Percentiles rank a stretch among this genome's conserved stretches.
Evolutionary conservation across 2,888 invertebrate genomes (phyloP).

Genomic region (Agonopterix alstromeriana): DNA sequence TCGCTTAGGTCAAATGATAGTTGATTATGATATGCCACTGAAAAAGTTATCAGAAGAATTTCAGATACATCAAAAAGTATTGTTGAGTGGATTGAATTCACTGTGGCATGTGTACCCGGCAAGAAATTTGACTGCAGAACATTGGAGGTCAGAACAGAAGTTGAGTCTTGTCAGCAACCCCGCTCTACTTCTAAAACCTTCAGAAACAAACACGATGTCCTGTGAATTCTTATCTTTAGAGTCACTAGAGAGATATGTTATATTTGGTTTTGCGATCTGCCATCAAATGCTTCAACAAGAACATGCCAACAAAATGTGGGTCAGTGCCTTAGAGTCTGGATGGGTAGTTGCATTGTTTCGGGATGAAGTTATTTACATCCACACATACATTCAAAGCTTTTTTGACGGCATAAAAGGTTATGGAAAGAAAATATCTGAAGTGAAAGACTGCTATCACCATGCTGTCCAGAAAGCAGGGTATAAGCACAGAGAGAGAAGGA

Average conservation of each 20-base stretch:
- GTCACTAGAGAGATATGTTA: slow-evolving; percentile 97
- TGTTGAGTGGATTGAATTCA: slow-evolving; percentile 92
- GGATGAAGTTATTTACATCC: slow-evolving; percentile 97
- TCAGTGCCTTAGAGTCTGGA: slow-evolving; percentile 92
- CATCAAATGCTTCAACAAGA: slow-evolving; percentile 92
- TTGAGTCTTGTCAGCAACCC: slow-evolving; percentile 96
- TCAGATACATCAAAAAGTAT: slow-evolving; percentile 92
- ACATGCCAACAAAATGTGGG: slow-evolving; percentile 92
- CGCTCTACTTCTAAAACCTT: slow-evolving; percentile 94
- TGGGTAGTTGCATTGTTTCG: slow-evolving; percentile 97
- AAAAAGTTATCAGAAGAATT: slow-evolving; percentile 98
- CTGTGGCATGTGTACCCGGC: slow-evolving; percentile 91
- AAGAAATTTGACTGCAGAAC: slow-evolving; percentile 94
- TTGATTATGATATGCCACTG: slow-evolving; percentile 97
- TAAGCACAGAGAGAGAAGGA: slow-evolving; percentile 95
- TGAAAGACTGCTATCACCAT: slow-evolving; percentile 95
- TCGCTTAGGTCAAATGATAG: slow-evolving; percentile 96
- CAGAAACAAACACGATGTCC: slow-evolving; percentile 96
- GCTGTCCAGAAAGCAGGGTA: slow-evolving; percentile 94
- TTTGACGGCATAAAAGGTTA: slow-evolving; percentile 98
- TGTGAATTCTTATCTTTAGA: slow-evolving; percentile 98
- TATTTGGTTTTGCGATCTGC: slow-evolving; percentile 94
- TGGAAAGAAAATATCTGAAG: slow-evolving; percentile 93
- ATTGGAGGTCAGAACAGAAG: slow-evolving; percentile 95
- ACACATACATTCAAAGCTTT: slow-evolving; percentile 93